Evolutionary conservation across 2,888 invertebrate genomes (phyloP).

Genomic region (Drosophila merina): DNA sequence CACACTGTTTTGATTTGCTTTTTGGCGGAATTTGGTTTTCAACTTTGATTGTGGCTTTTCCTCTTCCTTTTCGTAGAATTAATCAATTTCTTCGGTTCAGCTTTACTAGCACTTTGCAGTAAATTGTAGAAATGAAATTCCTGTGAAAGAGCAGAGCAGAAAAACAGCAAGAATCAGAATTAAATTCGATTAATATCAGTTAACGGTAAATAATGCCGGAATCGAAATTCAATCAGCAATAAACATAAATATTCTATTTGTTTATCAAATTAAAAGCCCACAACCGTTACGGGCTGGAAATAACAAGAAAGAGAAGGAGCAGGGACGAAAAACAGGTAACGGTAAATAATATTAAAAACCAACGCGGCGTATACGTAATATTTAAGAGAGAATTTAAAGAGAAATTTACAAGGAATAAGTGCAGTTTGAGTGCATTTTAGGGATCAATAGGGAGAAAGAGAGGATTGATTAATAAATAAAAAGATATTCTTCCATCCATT

Average conservation of each 20-base stretch:
- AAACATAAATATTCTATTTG: constrained; percentile 21
- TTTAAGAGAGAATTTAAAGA: not conserved
- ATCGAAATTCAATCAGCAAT: not conserved
- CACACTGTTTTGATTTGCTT: constrained; percentile 27
- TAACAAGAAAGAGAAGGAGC: too few relatives aligned
- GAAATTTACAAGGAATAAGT: not conserved
- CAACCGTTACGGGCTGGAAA: constrained; percentile 3
- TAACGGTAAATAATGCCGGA: constrained; percentile 5
- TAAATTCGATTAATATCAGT: constrained; percentile 19
- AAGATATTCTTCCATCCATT: not conserved
- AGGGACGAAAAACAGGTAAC: not conserved
- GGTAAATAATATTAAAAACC: not conserved
- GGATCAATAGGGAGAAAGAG: too few relatives aligned
- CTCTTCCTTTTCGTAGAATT: constrained; percentile 45
- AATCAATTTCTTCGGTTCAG: constrained; percentile 34
- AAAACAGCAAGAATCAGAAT: constrained; percentile 14
- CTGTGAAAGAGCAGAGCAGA: constrained; percentile 41
- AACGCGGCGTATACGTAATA: constrained; percentile 33
- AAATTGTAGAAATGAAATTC: constrained; percentile 71
- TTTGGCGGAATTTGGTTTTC: not conserved
- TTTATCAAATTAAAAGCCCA: constrained; percentile 39
- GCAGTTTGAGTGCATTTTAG: not conserved
- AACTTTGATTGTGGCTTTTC: too few relatives aligned
- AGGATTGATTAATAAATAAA: too few relatives aligned
- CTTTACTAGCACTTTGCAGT: constrained; percentile 64